These are phyloP conservation scores for Piscicola geometra DNA, from an alignment of 2,888 invertebrate genomes.

Conservation along the genomic window DNA sequence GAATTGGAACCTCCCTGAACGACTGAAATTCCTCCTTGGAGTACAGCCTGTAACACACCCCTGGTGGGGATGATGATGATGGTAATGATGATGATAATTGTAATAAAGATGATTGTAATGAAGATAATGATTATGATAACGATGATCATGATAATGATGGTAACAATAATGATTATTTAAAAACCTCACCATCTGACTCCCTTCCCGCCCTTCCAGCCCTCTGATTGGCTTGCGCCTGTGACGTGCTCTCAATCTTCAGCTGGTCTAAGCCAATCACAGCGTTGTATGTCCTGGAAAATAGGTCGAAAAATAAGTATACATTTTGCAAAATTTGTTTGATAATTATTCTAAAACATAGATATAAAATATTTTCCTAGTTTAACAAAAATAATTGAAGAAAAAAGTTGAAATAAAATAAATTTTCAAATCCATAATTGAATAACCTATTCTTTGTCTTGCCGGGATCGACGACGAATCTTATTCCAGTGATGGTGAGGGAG, in stretches of 20 bases:
- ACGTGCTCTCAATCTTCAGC: constrained; percentile 73
- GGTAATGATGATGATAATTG: too few species aligned
- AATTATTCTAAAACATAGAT: too few species aligned
- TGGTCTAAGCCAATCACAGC: constrained; percentile 76
- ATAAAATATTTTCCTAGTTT: too few species aligned
- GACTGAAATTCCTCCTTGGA: constrained; percentile 71
- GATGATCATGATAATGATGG: too few species aligned
- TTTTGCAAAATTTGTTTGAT: too few species aligned
- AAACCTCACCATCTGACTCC: constrained; percentile 64
- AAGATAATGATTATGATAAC: too few species aligned
- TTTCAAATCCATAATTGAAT: background rate
- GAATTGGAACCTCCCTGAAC: constrained; percentile 69
- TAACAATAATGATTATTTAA: too few species aligned
- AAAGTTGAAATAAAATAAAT: background rate
- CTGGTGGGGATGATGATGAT: constrained; percentile 52
- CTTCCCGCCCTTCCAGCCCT: constrained; percentile 86
- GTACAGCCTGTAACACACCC: constrained; percentile 80
- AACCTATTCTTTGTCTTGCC: constrained; percentile 84
- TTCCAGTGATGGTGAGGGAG: constrained; percentile 66
- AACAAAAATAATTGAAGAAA: background rate
- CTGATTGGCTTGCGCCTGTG: constrained; percentile 89
- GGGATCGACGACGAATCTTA: constrained; percentile 83
- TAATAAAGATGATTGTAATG: too few species aligned
- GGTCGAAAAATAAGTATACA: too few species aligned
- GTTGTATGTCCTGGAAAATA: constrained; percentile 63